Percentiles rank a stretch among this genome's conserved stretches.
phyloP scores from a whole-genome alignment of 2,797 vertebrate species.

The Urocyon cinereoargenteus region DNA sequence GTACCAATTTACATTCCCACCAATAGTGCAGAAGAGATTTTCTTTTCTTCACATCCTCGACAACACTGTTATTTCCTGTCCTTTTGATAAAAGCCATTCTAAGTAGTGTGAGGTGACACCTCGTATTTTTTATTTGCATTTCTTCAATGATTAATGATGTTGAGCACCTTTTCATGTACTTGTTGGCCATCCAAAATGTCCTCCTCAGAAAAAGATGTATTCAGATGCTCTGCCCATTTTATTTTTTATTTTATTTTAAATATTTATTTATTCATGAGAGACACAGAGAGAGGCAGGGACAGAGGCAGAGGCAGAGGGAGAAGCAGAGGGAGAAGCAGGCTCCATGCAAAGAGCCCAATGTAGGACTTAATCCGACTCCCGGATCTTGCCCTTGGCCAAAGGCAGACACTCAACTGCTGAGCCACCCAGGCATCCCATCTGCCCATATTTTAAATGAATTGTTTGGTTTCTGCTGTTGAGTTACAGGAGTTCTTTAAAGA shows the following conservation, averaged over 20 bases:
- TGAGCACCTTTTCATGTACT: not conserved
- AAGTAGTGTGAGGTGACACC: not conserved
- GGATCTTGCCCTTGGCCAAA: no score
- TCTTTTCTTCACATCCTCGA: not conserved
- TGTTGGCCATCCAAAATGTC: not conserved
- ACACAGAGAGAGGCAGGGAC: no score
- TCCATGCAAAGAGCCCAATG: no score
- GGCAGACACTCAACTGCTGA: no score
- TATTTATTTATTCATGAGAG: no score
- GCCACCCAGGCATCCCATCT: no score
- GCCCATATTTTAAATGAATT: not conserved
- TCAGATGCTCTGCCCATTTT: not conserved
- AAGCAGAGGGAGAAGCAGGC: no score
- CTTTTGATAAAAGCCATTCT: not conserved
- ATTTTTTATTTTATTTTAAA: no score
- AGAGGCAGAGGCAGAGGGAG: no score
- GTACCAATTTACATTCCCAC: not conserved
- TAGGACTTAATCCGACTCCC: no score
- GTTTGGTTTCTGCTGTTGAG: not conserved
- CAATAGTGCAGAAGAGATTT: not conserved
- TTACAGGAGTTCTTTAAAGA: not conserved
- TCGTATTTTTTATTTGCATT: not conserved
- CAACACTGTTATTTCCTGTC: not conserved
- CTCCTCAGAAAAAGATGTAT: not conserved
- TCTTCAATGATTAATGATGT: not conserved